Evolutionary conservation across 2,797 vertebrate species (phyloP).

Genomic region (Craterocephalus amniculus): DNA sequence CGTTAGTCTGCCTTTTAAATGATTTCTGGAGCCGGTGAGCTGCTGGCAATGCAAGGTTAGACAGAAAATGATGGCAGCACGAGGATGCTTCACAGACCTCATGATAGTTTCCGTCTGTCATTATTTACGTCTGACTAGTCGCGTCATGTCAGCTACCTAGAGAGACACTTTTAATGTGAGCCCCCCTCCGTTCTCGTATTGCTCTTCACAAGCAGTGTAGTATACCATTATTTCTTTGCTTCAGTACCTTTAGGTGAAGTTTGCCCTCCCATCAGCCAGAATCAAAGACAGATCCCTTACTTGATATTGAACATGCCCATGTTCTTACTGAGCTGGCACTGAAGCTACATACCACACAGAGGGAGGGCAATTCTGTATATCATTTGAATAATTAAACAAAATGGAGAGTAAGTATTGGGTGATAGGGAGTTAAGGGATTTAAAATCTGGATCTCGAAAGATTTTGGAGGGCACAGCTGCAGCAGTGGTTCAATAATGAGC

Average conservation of each 20-base stretch:
- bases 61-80: constrained; percentile 95
- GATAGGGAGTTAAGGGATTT: constrained; percentile 48
- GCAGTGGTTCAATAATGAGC: constrained; percentile 38
- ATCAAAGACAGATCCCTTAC: constrained; percentile 90
- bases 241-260: constrained; percentile 96
- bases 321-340: constrained; percentile 80
- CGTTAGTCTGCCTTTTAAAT: constrained; percentile 97
- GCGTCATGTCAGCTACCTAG: constrained; percentile 98
- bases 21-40: constrained; percentile 92
- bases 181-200: constrained; percentile 80
- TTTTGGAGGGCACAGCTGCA: constrained; percentile 46
- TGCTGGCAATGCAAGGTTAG: constrained; percentile 96
- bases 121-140: constrained; percentile 99
- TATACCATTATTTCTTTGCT: constrained; percentile 97
- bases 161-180: constrained; percentile 93
- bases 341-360: constrained; percentile 61
- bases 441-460: constrained; percentile 48
- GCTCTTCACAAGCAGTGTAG: constrained; percentile 86
- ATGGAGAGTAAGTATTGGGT: constrained; percentile 22
- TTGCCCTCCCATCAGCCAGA: constrained; percentile 90
- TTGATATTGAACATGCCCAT: constrained; percentile 88
- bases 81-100: constrained; percentile 99
- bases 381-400: constrained; percentile 75
- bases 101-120: constrained; percentile 99
- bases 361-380: constrained; percentile 67